Evolutionary conservation across 2,113 vertebrate genomes (phyloP), one percentile per base, ranked within the genome.

Genomic region (Zosterops hypoxanthus): DNA sequence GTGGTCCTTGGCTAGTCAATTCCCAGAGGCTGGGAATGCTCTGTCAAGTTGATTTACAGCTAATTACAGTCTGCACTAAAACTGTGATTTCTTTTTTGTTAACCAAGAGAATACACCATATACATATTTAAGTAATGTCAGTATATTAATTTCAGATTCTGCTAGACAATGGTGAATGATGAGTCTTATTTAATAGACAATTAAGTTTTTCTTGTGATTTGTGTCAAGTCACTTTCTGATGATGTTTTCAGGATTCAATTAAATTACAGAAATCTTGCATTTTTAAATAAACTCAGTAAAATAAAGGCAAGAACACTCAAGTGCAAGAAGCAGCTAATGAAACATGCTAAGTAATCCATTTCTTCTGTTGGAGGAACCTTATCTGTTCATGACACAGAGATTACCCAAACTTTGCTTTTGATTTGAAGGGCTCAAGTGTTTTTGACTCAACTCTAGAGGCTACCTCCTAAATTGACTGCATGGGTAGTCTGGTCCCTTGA

Each of bases 91-190:
- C 92, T 90, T 97, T 90, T 97, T 91, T 95, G 83, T 92, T 96
- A 97, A 95, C 89, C 81, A 89, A 76, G 53, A 92, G 60, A 95
- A 89, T 60, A 95, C 26, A 95, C 91, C 69, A 91, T 91, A 96
- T 95, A 95, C 73, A 89, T 94, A 94, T 94, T 94, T 96, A 95
- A 97, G 95, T 82, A 65, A 95, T 91, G 84, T 82, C 94, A 94
- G 91, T 91, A 92, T 94, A 96, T 96, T 94, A 83, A 94, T 96
- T 95, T 95, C 94, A 95, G 83, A 92, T 96, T 94, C 88, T 91
- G 70, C 77, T 95, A 95, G 93, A 92, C 84, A 95, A 85, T 50
- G 63, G 86, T 91, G 91, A 95, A 91, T 79, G 91, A 95, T 85
- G 91, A 91, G 66, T 82, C 79, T 86, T 91, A 92, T 89, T 94